Evolutionary conservation across 2,888 invertebrate species (phyloP), one percentile per base, ranked within the genome.

Genomic region (Philereme transversata): DNA sequence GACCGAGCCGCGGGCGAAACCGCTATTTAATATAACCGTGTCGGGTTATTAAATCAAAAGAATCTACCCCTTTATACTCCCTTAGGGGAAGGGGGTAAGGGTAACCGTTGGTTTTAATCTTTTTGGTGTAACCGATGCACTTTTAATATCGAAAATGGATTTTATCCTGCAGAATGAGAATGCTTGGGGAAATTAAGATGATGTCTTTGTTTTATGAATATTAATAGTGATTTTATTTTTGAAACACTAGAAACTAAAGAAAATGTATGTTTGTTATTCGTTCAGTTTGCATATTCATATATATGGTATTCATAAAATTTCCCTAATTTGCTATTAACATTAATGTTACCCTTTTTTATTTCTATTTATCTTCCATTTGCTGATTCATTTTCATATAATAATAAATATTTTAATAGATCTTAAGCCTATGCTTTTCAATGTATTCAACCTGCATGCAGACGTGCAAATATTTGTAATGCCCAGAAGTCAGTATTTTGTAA

Each of bases 41-140:
- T 65, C 58, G 68, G 64, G 69, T 72, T 72, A 72, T 71, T 72
- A 69, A 71, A 71, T 71, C 69, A 72, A 67, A 70, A 66, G 66
- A 65, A 68, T 56, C 48, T 60, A 56, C 62, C 61, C 58, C 41
- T 4, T 38, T 48, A 54, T 11, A 11, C 49, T 7, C 50, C 51
- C 62, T 22, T 5, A 9, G n/a, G 50, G 50, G 56, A 8, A 52
- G 51, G 53, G 38, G 53, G 40, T 45, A 33, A 22, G 52, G 57
- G 51, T 46, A 49, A 36, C 45, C 55, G 57, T 2, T 65, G 47
- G 59, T 64, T 69, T 66, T 63, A 66, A 68, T 68, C 68, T 63
- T 64, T 66, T 64, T 49, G 54, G 58, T 55, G 51, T 65, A 57
- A 53, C 57, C 53, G 64, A 62, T 70, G 70, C 65, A 70, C 59